Evolutionary conservation across 2,113 vertebrate species (phyloP).

Genomic region (Macrotis lagotis): DNA sequence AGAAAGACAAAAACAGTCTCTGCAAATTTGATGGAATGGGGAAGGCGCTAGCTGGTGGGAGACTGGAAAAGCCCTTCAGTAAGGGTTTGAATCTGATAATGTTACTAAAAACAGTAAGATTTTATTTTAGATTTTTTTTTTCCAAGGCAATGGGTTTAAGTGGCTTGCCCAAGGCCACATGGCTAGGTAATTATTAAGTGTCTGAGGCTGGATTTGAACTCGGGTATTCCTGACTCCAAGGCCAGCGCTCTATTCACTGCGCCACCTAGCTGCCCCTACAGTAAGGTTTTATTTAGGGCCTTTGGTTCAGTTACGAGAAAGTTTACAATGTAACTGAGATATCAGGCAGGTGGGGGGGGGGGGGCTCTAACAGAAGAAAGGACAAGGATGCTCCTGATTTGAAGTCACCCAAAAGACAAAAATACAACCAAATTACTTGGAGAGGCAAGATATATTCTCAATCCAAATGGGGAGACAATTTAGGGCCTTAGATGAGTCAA

Average conservation of each 20-base stretch:
- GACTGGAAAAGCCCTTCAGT: not conserved
- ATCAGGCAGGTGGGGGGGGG: not conserved
- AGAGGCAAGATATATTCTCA: not conserved
- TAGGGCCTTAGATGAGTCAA: not conserved
- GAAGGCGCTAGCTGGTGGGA: not conserved
- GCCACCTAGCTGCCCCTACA: too few relatives aligned
- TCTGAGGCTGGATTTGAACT: too few relatives aligned
- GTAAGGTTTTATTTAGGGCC: not conserved
- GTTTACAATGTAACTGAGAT: not conserved
- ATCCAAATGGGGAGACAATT: not conserved
- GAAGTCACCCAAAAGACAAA: not conserved
- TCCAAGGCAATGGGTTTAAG: too few relatives aligned
- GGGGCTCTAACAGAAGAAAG: not conserved
- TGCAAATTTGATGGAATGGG: too few relatives aligned
- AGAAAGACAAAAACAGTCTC: too few relatives aligned
- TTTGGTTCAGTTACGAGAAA: not conserved
- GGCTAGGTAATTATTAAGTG: too few relatives aligned
- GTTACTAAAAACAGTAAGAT: not conserved
- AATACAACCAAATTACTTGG: not conserved
- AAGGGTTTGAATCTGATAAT: not conserved
- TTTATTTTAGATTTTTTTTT: too few relatives aligned
- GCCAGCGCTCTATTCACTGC: too few relatives aligned
- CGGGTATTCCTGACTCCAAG: too few relatives aligned
- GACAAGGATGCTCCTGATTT: not conserved
- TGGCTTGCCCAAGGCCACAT: too few relatives aligned